These are phyloP conservation scores for Drosophila quadrilineata DNA, from an alignment of 1,140 invertebrate species.

Conservation along the genomic window DNA sequence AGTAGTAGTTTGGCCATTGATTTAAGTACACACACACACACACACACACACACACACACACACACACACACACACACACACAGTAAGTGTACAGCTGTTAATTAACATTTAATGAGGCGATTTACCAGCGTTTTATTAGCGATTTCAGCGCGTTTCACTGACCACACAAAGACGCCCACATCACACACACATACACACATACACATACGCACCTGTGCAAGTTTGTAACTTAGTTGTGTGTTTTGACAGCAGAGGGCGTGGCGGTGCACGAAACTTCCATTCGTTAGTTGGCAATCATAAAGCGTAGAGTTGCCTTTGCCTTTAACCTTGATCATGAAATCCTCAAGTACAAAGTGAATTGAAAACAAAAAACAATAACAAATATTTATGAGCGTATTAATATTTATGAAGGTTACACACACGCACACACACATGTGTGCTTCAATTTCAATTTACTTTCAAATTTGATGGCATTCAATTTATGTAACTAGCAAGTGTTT, in stretches of 20 bases:
- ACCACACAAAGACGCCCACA: slow-evolving; percentile 8
- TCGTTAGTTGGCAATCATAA: slow-evolving; percentile 21
- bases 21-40: background rate
- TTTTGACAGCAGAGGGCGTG: slow-evolving; percentile 17
- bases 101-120: slow-evolving; percentile 64
- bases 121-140: slow-evolving; percentile 53
- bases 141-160: slow-evolving; percentile 33
- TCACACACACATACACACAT: background rate
- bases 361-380: slow-evolving; percentile 3
- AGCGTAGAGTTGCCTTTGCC: slow-evolving; percentile 23
- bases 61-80: background rate
- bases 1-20: background rate
- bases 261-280: slow-evolving; percentile 4
- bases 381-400: slow-evolving; percentile 39
- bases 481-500: slow-evolving; percentile 27
- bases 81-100: slow-evolving; percentile 16
- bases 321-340: slow-evolving; percentile 32
- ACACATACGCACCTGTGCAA: background rate
- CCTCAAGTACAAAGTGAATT: slow-evolving; percentile 11
- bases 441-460: slow-evolving; percentile 60
- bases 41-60: background rate
- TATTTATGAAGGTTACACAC: slow-evolving; percentile 64
- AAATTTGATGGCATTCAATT: slow-evolving; percentile 31
- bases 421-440: slow-evolving; percentile 22
- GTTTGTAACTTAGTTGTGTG: background rate